Evolutionary conservation across 2,113 vertebrate genomes (phyloP).

Genomic region (Oreotrochilus melanogaster): DNA sequence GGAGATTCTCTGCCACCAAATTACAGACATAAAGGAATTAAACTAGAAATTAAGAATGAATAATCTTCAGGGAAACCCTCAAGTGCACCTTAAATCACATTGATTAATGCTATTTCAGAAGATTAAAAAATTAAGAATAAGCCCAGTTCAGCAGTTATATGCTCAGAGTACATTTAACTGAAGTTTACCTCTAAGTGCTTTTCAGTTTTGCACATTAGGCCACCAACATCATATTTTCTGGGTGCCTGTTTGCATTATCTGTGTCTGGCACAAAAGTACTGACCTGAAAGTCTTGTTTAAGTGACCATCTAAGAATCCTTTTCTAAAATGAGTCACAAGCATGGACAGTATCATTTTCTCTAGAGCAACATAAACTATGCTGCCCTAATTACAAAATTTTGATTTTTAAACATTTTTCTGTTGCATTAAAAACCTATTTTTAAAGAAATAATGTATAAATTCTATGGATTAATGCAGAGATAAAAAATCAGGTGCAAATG

Average conservation of each 20-base stretch:
- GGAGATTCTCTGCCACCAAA: neutral
- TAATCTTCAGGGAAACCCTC: neutral
- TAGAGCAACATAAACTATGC: neutral
- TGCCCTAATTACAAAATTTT: neutral
- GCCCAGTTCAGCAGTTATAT: neutral
- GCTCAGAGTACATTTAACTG: neutral
- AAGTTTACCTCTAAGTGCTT: neutral
- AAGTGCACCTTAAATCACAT: neutral
- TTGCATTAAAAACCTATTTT: neutral
- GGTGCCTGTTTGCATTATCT: conserved; percentile 27
- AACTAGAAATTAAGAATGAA: neutral
- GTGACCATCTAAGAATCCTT: conserved; percentile 1
- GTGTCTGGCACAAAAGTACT: neutral
- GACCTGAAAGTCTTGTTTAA: conserved; percentile 52
- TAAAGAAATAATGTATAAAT: neutral
- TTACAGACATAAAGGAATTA: neutral
- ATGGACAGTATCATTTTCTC: neutral
- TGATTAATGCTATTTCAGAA: neutral
- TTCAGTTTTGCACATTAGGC: neutral
- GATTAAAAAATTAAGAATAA: neutral
- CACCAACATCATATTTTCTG: conserved; percentile 16
- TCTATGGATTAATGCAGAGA: neutral
- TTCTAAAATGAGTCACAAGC: neutral
- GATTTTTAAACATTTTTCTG: neutral
- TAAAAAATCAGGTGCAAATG: neutral